Base-by-base conservation (phyloP, 1,140 invertebrate species). In the Drosophila melanogaster region DNA sequence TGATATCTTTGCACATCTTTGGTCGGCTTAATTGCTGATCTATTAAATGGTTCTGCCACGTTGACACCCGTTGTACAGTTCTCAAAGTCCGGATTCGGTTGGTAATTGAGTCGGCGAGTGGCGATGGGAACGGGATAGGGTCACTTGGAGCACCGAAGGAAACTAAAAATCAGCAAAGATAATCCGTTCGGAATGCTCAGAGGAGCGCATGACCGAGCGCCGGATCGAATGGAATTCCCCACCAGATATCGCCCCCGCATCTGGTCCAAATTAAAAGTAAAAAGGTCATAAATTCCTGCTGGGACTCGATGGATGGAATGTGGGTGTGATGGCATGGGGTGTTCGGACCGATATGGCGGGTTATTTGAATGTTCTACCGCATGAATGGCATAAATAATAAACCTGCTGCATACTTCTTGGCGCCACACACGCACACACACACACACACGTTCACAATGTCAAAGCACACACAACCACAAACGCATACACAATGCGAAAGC, bases 331-430 rank as follows among this genome's bases (percentile, higher is more conserved):
- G 46, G 22, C 17, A 1, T 6, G 14, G 14, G 14, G 14, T 24
- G 2, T 12, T 37, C n/a, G 22, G 1, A 8, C 2, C 22, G 37
- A 30, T 41, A 30, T 17, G 58, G 60, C 33, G 58, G 53, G 38
- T 46, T 65, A 76, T 74, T 60, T 76, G 72, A 75, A 80, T 80
- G 73, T 54, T 66, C 43, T 19, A 26, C 44, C 59, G 78, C 78
- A 76, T 80, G 77, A 80, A 80, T 76, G 78, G 78, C 78, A 80
- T 80, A 76, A 80, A 80, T 80, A 80, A 80, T 80, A 80, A 80
- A 81, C 58, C 66, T 61, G 50, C 65, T 58, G 70, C 69, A 79
- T 74, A 59, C 61, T 56, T 62, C n/a, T 41, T 49, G 56, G 54
- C 61, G 24, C 46, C 10, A 73, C 33, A 59, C 19, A 50, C 35